Evolutionary conservation across 2,113 vertebrate genomes (phyloP).

Genomic region (Myotis yumanensis): DNA sequence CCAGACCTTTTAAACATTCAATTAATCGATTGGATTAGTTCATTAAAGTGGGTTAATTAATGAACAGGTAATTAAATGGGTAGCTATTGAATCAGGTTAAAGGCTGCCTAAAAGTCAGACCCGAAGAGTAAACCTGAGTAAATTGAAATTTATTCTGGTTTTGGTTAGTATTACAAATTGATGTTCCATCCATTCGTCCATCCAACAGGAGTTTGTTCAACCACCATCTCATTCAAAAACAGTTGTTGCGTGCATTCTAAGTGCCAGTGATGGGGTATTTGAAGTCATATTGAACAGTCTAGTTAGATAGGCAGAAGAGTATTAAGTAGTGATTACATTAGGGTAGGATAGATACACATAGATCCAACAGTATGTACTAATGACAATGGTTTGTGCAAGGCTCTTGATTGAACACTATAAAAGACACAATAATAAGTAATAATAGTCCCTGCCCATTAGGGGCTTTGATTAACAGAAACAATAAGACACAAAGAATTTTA

Average conservation of each 20-base stretch:
- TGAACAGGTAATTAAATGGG: neutral
- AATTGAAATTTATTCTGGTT: neutral
- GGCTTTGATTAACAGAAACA: slow-evolving; percentile 7
- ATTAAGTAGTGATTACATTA: neutral
- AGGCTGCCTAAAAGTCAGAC: neutral
- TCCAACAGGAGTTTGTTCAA: neutral
- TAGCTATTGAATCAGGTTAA: neutral
- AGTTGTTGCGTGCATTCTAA: neutral
- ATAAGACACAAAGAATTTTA: neutral
- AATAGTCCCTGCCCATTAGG: neutral
- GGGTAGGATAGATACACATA: neutral
- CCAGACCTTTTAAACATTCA: neutral
- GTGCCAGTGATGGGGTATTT: neutral
- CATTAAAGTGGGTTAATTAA: neutral
- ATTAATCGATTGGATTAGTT: neutral
- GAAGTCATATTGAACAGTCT: neutral
- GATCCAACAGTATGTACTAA: neutral
- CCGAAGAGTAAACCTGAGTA: neutral
- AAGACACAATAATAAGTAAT: neutral
- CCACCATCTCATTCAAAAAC: neutral
- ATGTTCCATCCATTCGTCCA: neutral
- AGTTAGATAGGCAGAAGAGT: neutral
- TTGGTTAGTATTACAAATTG: neutral
- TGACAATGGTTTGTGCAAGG: neutral
- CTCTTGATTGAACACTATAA: neutral